Evolutionary conservation across 2,113 vertebrate genomes (phyloP), one percentile per base, ranked within the genome.

Genomic region (Triplophysa rosa): DNA sequence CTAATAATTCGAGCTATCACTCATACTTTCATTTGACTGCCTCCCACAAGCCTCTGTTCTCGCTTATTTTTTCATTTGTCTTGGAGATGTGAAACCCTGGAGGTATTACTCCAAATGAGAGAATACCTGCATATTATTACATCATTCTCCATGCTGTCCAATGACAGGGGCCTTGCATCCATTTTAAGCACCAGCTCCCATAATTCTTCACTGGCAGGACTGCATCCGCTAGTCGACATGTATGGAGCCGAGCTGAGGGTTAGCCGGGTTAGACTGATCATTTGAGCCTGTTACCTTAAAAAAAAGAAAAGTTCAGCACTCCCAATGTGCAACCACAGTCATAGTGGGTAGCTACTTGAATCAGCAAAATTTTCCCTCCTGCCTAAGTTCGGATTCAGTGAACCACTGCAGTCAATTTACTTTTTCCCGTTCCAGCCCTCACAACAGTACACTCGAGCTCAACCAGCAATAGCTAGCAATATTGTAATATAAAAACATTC

Each of bases 401-500:
- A 89, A 89, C 84, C 86, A 86, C 87, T 72, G 6, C 23, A 37
- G 42, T 54, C 68, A 65, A 29, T 70, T 79, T 33, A 23, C 64
- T 64, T 59, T 52, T 86, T 84, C 83, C 65, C 80, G 80, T 71
- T 82, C 24, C 67, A 86, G 78, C 78, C 83, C 13, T 67, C 63
- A 58, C 78, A n/a, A 8, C 83, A 79, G 67, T 89, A 86, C 80
- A 74, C 83, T 80, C 72, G 76, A 72, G 77, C 83, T 83, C 84
- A 86, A 73, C 82, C 70, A 83, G 86, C 86, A 82, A 73, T 77
- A 82, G 82, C 45, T 82, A 86, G 83, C 87, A 88, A 79, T 86
- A 66, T 87, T 88, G 86, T 85, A 37, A 83, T 87, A 87, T 91
- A 89, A 91, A 90, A 90, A 80, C 82, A 86, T 88, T 88, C 70